These are phyloP conservation scores for Drosophila parabipectinata DNA, from an alignment of 1,140 invertebrate species.

Conservation along the genomic window DNA sequence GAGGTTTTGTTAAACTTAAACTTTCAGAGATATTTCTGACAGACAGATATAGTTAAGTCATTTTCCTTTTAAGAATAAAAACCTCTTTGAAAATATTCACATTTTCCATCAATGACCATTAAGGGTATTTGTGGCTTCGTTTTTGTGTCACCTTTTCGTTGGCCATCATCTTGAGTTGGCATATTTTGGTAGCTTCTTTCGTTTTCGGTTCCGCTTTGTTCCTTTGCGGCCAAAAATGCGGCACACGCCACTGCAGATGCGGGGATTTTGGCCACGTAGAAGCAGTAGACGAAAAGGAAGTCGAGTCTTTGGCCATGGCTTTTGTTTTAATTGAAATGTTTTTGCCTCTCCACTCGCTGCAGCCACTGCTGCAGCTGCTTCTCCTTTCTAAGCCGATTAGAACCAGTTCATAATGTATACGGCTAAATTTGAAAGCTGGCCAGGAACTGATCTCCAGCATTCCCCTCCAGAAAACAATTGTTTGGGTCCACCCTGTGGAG, in stretches of 20 bases:
- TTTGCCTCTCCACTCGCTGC: constrained; percentile 47
- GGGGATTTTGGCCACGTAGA: background rate
- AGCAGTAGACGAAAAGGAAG: background rate
- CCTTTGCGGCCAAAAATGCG: constrained; percentile 55
- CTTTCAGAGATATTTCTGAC: too few species aligned
- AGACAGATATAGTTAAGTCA: too few species aligned
- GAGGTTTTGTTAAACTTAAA: too few species aligned
- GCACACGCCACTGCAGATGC: constrained; percentile 13
- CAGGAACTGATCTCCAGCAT: constrained; percentile 14
- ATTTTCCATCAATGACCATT: constrained; percentile 35
- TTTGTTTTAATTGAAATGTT: constrained; percentile 79
- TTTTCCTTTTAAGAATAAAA: too few species aligned
- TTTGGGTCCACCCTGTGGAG: constrained; percentile 39
- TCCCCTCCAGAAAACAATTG: constrained; percentile 52
- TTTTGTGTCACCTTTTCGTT: constrained; percentile 25
- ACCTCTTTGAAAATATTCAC: background rate
- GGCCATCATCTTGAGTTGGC: constrained; percentile 35
- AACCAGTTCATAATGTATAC: constrained; percentile 71
- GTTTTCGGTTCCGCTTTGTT: constrained; percentile 22
- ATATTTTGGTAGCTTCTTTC: constrained; percentile 29
- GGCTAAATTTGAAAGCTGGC: constrained; percentile 68
- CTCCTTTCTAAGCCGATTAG: constrained; percentile 71
- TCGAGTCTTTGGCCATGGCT: constrained; percentile 56
- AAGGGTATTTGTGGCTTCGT: constrained; percentile 37
- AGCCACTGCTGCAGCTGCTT: constrained; percentile 29